Percentiles rank a stretch among this genome's conserved stretches.
phyloP scores from a whole-genome alignment of 2,797 vertebrate genomes.

The Babyrousa celebensis region DNA sequence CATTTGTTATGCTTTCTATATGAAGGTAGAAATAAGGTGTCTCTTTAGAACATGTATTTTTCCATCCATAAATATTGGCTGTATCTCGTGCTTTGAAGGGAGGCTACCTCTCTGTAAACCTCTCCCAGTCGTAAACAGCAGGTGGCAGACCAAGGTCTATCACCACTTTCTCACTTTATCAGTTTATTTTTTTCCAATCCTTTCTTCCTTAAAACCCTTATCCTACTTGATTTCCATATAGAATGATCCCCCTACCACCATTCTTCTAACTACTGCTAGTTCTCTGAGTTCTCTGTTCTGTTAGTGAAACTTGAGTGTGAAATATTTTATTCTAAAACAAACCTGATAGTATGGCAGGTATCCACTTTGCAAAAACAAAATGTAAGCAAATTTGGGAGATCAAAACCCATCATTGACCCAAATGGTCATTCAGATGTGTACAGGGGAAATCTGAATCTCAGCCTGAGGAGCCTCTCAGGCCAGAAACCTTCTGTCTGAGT shows the following conservation, averaged over 20 bases:
- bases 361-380: background rate
- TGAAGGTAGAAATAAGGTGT: background rate
- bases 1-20: background rate
- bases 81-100: background rate
- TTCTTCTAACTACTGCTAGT: background rate
- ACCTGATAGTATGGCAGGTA: background rate
- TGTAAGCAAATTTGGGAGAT: background rate
- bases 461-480: background rate
- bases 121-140: background rate
- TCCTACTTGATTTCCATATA: background rate
- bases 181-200: background rate
- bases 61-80: background rate
- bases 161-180: background rate
- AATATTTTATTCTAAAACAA: conserved; percentile 38
- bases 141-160: background rate
- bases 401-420: background rate
- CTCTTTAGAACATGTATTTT: background rate
- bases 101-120: background rate
- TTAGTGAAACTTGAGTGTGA: background rate
- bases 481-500: background rate
- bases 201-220: background rate
- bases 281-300: background rate
- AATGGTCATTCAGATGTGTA: background rate
- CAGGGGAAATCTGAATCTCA: background rate
- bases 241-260: background rate